phyloP scores from a whole-genome alignment of 2,888 invertebrate genomes.

The Brenthis ino region DNA sequence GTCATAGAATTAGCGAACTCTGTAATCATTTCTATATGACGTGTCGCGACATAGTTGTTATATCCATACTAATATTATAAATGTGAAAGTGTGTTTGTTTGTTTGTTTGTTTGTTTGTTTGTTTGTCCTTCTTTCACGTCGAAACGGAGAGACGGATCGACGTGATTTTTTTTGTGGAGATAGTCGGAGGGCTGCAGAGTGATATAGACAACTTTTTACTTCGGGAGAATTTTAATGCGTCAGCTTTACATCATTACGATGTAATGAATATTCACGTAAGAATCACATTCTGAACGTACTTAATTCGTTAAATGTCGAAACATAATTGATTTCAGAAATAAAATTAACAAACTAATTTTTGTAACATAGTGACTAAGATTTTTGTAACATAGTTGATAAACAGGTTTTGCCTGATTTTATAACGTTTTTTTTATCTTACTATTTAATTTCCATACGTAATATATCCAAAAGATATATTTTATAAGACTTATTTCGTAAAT shows the following conservation, averaged over 20 bases:
- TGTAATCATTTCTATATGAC: too few species aligned
- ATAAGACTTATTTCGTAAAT: background rate
- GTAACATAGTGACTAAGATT: background rate
- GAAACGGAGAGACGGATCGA: too few species aligned
- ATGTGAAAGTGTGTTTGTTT: too few species aligned
- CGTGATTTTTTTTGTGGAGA: too few species aligned
- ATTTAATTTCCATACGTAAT: background rate
- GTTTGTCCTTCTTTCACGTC: too few species aligned
- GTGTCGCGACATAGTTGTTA: too few species aligned
- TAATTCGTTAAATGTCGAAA: slow-evolving; percentile 3
- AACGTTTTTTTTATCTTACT: background rate
- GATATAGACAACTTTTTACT: too few species aligned
- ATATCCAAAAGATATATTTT: background rate
- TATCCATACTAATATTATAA: too few species aligned
- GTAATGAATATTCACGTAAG: background rate
- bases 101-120: too few species aligned
- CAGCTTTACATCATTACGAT: background rate
- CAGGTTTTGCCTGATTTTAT: slow-evolving; percentile 1
- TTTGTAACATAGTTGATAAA: slow-evolving; percentile 5
- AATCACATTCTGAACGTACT: slow-evolving; percentile 4
- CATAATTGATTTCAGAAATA: slow-evolving; percentile 17
- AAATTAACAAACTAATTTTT: slow-evolving; percentile 6
- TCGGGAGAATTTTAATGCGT: background rate
- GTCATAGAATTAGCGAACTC: too few species aligned
- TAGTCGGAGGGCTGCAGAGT: too few species aligned